phyloP scores from a whole-genome alignment of 2,888 invertebrate genomes.

The Erpobdella octoculata region DNA sequence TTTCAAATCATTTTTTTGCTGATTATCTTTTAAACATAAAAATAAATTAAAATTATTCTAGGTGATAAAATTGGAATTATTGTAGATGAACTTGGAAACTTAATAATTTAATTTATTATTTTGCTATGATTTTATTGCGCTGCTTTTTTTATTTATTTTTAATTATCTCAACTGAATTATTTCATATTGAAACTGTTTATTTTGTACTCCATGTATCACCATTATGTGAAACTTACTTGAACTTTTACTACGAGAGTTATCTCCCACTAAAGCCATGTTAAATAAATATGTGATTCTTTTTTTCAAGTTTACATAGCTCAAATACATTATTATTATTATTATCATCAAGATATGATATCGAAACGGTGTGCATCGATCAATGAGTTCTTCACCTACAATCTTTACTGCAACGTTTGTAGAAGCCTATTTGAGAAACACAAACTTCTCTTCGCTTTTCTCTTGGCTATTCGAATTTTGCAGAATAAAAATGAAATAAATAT shows the following conservation, averaged over 20 bases:
- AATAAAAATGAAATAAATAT: too few species aligned
- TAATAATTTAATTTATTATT: not conserved
- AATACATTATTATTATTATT: not conserved
- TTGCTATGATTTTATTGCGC: too few species aligned
- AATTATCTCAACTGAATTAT: too few species aligned
- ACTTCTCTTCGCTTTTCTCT: conserved; percentile 52
- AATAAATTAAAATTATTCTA: too few species aligned
- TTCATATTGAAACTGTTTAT: too few species aligned
- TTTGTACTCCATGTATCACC: too few species aligned
- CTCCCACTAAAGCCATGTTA: too few species aligned
- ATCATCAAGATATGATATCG: conserved; percentile 44
- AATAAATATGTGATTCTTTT: too few species aligned
- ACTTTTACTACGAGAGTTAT: too few species aligned
- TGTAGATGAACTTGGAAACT: not conserved
- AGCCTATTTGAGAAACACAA: conserved; percentile 54
- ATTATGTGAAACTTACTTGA: too few species aligned
- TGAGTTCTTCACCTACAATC: conserved; percentile 52
- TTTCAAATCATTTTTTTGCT: not conserved
- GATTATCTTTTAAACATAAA: not conserved
- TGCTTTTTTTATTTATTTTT: too few species aligned
- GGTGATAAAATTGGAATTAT: too few species aligned
- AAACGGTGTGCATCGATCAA: conserved; percentile 51
- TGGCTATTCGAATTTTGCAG: conserved; percentile 48
- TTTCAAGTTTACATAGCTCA: not conserved
- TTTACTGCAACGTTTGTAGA: conserved; percentile 53